Conservation (phyloP, 2,113 vertebrate species). For the Pluvialis apricaria region DNA sequence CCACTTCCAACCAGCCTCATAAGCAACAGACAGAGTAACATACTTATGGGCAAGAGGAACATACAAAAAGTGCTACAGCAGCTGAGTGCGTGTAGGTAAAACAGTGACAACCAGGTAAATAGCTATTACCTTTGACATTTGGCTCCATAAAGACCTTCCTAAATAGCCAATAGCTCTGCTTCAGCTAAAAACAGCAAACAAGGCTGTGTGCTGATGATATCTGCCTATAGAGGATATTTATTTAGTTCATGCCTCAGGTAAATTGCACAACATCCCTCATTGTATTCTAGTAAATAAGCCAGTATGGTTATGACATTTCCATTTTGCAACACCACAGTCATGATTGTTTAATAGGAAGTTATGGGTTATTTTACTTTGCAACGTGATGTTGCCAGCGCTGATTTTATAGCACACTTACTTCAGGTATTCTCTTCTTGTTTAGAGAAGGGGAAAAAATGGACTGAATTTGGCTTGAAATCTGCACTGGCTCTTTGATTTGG, state of each 20-base stretch:
- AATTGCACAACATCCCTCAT: not conserved
- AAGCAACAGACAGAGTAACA: constrained; percentile 5
- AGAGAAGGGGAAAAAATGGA: not conserved
- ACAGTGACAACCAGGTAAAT: not conserved
- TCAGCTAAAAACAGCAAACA: not conserved
- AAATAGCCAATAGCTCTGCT: not conserved
- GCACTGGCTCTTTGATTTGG: not conserved
- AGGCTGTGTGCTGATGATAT: not conserved
- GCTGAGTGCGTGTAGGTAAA: not conserved
- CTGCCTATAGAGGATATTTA: not conserved
- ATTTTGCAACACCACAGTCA: not conserved
- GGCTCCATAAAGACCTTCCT: not conserved
- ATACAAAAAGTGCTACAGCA: not conserved
- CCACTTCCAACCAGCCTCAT: not conserved
- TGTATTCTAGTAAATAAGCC: not conserved
- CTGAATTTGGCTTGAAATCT: not conserved
- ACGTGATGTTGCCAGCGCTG: not conserved
- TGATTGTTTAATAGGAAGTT: not conserved
- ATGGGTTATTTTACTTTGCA: not conserved
- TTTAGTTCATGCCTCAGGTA: not conserved
- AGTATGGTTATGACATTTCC: not conserved
- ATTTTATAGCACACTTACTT: not conserved
- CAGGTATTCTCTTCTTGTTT: not conserved
- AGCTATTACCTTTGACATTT: constrained; percentile 34
- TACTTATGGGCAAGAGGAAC: not conserved